Percentiles rank a stretch among this genome's conserved stretches.
Conservation (phyloP, 2,888 invertebrate species). For the Drosophila dives region DNA sequence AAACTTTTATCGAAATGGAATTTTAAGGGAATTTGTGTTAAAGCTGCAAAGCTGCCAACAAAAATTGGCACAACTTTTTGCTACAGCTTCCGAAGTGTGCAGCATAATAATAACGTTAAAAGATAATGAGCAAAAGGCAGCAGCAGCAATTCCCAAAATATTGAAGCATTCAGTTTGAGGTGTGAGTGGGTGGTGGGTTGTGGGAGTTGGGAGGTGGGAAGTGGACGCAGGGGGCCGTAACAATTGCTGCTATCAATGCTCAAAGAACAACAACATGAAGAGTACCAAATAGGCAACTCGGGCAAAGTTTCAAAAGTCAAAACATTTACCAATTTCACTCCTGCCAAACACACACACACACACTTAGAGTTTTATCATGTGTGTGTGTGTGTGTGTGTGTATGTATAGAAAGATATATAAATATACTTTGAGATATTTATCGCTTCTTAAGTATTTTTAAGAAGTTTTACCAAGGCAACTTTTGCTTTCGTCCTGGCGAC, state of each 20-base stretch:
- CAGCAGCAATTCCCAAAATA: conserved; percentile 32
- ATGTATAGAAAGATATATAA: conserved; percentile 29
- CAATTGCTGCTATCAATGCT: conserved; percentile 37
- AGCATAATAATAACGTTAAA: conserved; percentile 74
- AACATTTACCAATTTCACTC: conserved; percentile 37
- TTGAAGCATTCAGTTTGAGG: conserved; percentile 32
- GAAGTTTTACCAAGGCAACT: conserved; percentile 71
- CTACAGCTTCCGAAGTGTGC: conserved; percentile 54
- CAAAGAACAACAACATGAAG: conserved; percentile 32
- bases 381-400: conserved; percentile 17
- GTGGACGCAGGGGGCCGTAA: conserved; percentile 23
- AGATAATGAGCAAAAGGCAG: conserved; percentile 61
- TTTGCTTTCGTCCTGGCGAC: conserved; percentile 50
- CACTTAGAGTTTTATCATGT: conserved; percentile 27
- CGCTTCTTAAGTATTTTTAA: conserved; percentile 79
- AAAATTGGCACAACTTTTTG: conserved; percentile 19
- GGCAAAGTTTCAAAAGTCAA: conserved; percentile 72
- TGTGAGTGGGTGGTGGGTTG: not conserved
- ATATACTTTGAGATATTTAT: conserved; percentile 69
- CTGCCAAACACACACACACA: not conserved
- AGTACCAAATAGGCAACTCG: conserved; percentile 71
- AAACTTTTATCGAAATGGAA: conserved; percentile 29
- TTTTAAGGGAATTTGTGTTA: conserved; percentile 35
- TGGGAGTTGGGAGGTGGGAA: conserved; percentile 14
- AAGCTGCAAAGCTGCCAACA: conserved; percentile 47